phyloP scores from a whole-genome alignment of 2,113 vertebrate species.

The Oncorhynchus mykiss region DNA sequence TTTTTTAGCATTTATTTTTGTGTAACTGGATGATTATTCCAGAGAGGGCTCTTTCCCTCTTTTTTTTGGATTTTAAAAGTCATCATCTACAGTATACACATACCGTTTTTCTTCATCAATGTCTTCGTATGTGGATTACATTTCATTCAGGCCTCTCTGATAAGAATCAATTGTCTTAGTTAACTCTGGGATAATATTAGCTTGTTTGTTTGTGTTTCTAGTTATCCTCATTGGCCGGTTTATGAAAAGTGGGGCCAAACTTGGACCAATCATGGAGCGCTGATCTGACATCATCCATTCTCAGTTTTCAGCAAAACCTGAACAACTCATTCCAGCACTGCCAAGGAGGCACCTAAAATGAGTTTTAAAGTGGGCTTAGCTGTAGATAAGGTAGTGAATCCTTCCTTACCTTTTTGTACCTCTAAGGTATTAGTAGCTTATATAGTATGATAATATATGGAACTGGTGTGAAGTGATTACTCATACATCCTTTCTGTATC shows the following conservation, averaged over 20 bases:
- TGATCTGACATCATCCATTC: neutral
- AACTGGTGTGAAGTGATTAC: conserved; percentile 44
- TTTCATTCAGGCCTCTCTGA: neutral
- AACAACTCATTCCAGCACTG: neutral
- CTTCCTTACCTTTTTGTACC: conserved; percentile 28
- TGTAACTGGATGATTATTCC: neutral
- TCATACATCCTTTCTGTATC: conserved; percentile 40
- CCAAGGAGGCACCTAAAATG: neutral
- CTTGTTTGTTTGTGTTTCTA: neutral
- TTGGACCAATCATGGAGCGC: neutral
- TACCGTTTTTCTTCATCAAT: neutral
- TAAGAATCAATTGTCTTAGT: neutral
- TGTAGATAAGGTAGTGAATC: neutral
- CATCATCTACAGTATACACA: neutral
- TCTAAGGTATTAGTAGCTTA: conserved; percentile 22
- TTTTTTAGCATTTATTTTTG: neutral
- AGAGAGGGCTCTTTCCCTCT: neutral
- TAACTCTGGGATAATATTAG: neutral
- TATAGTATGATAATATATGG: neutral
- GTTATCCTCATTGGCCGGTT: neutral
- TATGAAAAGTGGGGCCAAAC: neutral
- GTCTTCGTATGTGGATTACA: too few species aligned
- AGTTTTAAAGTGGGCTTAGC: neutral
- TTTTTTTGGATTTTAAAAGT: too few species aligned
- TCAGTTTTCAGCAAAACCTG: too few species aligned